phyloP scores from a whole-genome alignment of 2,888 invertebrate species.

The Dichetophora obliterata region DNA sequence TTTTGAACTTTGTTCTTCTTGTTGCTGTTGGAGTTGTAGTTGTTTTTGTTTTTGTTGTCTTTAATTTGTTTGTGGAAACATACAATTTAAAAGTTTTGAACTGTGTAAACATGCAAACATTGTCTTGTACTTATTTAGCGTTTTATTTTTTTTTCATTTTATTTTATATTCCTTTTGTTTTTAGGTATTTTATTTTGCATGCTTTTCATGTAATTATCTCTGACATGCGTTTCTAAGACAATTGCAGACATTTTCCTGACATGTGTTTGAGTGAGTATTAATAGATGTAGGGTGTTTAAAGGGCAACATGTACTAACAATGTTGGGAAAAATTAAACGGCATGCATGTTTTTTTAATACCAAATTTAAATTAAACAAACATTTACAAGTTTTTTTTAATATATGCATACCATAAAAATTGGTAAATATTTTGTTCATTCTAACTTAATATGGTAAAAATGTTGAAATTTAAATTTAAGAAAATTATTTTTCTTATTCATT shows the following conservation, averaged over 20 bases:
- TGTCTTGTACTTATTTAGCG: neutral
- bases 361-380: too few species aligned
- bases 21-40: neutral
- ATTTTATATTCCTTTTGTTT: neutral
- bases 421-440: too few species aligned
- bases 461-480: too few species aligned
- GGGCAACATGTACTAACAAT: too few species aligned
- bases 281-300: neutral
- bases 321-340: too few species aligned
- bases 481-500: too few species aligned
- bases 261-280: neutral
- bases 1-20: neutral
- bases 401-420: too few species aligned
- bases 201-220: neutral
- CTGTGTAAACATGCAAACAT: slow-evolving; percentile 12
- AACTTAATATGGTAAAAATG: too few species aligned
- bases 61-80: slow-evolving; percentile 9
- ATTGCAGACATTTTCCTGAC: slow-evolving; percentile 13
- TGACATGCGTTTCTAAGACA: neutral
- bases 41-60: slow-evolving; percentile 19
- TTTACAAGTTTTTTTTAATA: too few species aligned
- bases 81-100: slow-evolving; percentile 17
- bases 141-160: neutral
- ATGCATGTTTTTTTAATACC: too few species aligned
- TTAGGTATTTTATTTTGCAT: neutral